Conservation (phyloP, 1,140 invertebrate species). For the Coelopa frigida region DNA sequence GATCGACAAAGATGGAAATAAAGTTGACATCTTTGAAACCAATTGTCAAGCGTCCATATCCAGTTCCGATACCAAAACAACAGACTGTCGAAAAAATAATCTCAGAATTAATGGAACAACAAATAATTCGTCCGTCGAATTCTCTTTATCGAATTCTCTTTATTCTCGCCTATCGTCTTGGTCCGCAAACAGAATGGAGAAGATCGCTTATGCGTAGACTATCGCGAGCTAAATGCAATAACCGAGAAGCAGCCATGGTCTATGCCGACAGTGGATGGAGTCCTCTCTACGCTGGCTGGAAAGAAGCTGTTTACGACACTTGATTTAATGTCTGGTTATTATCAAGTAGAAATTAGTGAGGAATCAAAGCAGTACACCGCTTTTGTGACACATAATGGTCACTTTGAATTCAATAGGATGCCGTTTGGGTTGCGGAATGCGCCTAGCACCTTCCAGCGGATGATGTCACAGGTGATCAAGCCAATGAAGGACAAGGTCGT, state of each 20-base stretch:
- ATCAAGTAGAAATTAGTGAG: conserved; percentile 44
- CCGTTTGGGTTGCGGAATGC: conserved; percentile 23
- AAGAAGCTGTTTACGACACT: conserved; percentile 42
- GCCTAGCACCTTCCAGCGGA: conserved; percentile 29
- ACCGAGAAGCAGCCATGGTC: conserved; percentile 47
- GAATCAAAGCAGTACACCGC: conserved; percentile 43
- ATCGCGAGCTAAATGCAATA: conserved; percentile 38
- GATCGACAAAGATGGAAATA: background rate
- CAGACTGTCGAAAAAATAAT: conserved; percentile 4
- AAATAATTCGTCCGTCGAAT: conserved; percentile 3
- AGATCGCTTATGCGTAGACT: conserved; percentile 35
- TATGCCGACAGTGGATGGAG: conserved; percentile 45
- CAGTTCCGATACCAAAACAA: conserved; percentile 3
- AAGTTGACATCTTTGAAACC: background rate
- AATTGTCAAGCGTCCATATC: conserved; percentile 1
- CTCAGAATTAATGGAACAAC: background rate
- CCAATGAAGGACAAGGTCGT: background rate
- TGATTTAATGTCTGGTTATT: conserved; percentile 46
- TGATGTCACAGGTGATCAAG: conserved; percentile 17
- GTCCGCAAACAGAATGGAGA: conserved; percentile 18
- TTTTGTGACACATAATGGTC: conserved; percentile 30
- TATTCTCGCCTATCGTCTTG: conserved; percentile 12
- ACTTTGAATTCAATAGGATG: conserved; percentile 22
- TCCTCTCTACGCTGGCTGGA: conserved; percentile 38
- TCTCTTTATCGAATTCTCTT: no score